Percentiles rank a stretch among this genome's conserved stretches.
These are phyloP conservation scores for Sipha flava DNA, from an alignment of 1,140 invertebrate genomes.

Conservation along the genomic window DNA sequence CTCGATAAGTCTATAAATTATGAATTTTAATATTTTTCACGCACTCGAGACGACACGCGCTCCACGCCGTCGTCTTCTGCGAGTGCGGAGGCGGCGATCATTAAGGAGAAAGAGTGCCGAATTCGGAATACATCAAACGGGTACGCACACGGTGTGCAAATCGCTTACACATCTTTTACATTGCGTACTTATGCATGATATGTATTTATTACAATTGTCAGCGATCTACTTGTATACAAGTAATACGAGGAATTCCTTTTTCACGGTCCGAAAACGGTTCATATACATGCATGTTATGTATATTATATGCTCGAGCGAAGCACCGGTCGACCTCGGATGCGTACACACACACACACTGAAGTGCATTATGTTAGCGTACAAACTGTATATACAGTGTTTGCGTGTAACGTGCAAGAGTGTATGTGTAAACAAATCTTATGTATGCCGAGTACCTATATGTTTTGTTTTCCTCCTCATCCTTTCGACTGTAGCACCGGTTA, in stretches of 20 bases:
- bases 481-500: no score
- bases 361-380: no score
- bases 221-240: not conserved
- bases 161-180: no score
- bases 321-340: not conserved
- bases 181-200: no score
- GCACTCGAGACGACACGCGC: not conserved
- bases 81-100: not conserved
- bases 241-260: not conserved
- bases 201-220: not conserved
- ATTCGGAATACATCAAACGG: not conserved
- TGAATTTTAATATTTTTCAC: not conserved
- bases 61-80: no score
- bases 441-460: no score
- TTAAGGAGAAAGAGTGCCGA: not conserved
- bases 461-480: no score
- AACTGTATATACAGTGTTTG: not conserved
- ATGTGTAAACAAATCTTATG: no score
- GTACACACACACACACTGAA: no score
- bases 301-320: not conserved
- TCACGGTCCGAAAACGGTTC: not conserved
- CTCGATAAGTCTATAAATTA: not conserved
- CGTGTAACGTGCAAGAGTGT: no score
- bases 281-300: no score
- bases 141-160: not conserved